Base-by-base conservation (phyloP, 2,888 invertebrate genomes). In the Panopea generosa region DNA sequence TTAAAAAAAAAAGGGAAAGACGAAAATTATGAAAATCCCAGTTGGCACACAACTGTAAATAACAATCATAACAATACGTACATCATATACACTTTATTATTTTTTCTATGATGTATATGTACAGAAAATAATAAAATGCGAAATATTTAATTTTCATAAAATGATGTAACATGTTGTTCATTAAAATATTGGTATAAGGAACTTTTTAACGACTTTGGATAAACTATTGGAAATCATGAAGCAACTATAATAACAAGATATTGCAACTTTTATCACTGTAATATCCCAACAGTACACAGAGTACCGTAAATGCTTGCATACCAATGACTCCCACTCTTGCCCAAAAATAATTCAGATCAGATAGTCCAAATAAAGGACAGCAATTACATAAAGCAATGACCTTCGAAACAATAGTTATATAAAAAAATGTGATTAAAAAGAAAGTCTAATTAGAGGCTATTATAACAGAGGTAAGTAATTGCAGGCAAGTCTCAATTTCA, bases 41-140 rank as follows among this genome's bases (percentile, higher is more conserved):
- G n/a, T n/a, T n/a, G n/a, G n/a, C n/a, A n/a, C n/a, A n/a, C n/a
- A n/a, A n/a, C n/a, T n/a, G n/a, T n/a, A n/a, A n/a, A n/a, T n/a
- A n/a, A n/a, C n/a, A n/a, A n/a, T n/a, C 33, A 11, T 7, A 45
- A 45, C 45, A 45, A 16, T 4, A 4, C 16, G 1, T 65, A 57
- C 67, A 67, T 67, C 67, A 66, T 61, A 76, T 71, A 67, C 61
- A 55, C 26, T 80, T 73, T 74, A 77, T 76, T 76, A 72, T 73
- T 78, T 70, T 77, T 76, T 77, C 77, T 79, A 83, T 83, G 82
- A 77, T 75, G 75, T 56, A 68, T 82, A 79, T 83, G 71, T 83
- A 83, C 79, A 81, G 66, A 79, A 69, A 69, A 71, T 77, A 77
- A 74, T 75, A 83, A 79, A 83, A 83, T 83, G 82, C 79, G 79